Percentiles rank a stretch among this genome's conserved stretches.
These are phyloP conservation scores for Coregonus suidteri DNA, from an alignment of 2,797 vertebrate genomes.

Conservation along the genomic window DNA sequence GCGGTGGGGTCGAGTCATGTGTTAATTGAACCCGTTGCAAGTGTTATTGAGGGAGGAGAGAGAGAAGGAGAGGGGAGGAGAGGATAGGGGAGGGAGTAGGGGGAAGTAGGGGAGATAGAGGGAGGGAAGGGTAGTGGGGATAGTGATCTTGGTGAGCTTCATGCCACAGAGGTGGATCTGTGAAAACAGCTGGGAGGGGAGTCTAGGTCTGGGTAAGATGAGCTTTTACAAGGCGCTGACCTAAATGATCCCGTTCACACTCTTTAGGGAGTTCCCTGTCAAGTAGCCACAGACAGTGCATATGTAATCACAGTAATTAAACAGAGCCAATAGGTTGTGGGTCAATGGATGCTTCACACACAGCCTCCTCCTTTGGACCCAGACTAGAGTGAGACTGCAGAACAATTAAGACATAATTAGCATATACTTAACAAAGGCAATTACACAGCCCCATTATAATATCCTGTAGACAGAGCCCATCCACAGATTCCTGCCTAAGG, in stretches of 20 bases:
- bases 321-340: constrained; percentile 51
- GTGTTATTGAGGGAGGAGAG: constrained; percentile 51
- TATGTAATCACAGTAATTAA: constrained; percentile 63
- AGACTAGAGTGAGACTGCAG: constrained; percentile 1
- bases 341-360: constrained; percentile 47
- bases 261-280: constrained; percentile 52
- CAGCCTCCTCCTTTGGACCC: constrained; percentile 17
- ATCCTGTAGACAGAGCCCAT: background rate
- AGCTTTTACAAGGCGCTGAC: constrained; percentile 59
- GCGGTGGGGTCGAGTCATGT: constrained; percentile 37
- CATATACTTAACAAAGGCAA: constrained; percentile 8
- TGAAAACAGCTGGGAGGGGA: constrained; percentile 38
- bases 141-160: background rate
- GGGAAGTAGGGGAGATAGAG: no score
- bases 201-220: constrained; percentile 25
- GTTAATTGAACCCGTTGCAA: constrained; percentile 63
- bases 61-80: constrained; percentile 29
- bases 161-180: constrained; percentile 22
- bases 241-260: constrained; percentile 38
- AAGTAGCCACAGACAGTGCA: constrained; percentile 45
- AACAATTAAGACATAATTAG: background rate
- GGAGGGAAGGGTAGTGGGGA: background rate
- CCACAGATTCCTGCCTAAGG: background rate
- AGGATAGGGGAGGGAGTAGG: constrained; percentile 8
- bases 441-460: constrained; percentile 2